phyloP scores from a whole-genome alignment of 2,888 invertebrate genomes.

The Heterodera filipjevi region DNA sequence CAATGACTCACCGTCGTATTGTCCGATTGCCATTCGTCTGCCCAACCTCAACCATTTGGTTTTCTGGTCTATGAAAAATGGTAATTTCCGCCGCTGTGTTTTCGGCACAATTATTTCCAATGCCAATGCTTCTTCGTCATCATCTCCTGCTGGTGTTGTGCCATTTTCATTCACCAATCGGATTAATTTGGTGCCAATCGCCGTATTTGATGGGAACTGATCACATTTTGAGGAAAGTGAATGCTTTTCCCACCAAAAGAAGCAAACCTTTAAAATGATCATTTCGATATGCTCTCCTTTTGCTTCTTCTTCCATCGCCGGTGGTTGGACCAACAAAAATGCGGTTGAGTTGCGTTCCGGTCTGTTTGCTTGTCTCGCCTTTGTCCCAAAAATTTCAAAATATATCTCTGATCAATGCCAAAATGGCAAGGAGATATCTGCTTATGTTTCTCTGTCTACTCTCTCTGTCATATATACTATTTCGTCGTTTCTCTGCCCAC shows the following conservation, averaged over 20 bases:
- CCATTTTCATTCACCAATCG: neutral
- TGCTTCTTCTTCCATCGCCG: neutral
- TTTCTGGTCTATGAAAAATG: neutral
- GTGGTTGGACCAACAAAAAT: slow-evolving; percentile 39
- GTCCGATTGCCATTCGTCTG: neutral
- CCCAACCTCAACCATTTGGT: neutral
- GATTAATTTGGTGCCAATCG: slow-evolving; percentile 5
- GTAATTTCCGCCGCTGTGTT: neutral
- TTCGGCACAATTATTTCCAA: neutral
- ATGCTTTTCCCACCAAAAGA: neutral
- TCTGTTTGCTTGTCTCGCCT: slow-evolving; percentile 55
- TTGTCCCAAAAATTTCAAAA: no score
- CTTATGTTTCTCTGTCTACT: no score
- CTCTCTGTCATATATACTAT: no score
- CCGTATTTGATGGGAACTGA: neutral
- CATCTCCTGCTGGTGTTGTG: neutral
- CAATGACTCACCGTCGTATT: neutral
- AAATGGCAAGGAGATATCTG: no score
- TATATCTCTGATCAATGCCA: neutral
- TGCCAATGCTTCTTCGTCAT: neutral
- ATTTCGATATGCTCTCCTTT: neutral
- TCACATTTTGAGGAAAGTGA: neutral
- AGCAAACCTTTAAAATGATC: neutral
- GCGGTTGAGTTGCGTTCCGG: slow-evolving; percentile 53
- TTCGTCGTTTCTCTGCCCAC: no score